Base-by-base conservation (phyloP, 1,140 invertebrate species). In the Meloidogyne hapla region DNA sequence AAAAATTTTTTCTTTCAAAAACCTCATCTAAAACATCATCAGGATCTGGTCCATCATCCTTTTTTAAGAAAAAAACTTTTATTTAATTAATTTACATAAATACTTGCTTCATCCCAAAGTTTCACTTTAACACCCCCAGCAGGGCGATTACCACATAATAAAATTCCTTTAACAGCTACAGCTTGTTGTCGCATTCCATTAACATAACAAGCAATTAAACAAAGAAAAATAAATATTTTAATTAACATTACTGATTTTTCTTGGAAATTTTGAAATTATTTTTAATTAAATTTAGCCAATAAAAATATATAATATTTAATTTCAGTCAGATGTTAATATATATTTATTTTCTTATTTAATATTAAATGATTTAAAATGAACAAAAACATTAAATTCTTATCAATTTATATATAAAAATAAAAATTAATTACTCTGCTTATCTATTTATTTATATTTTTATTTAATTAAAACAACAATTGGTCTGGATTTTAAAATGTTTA, bases 161-260 rank as follows among this genome's bases (percentile, higher is more conserved):
- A 65, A 56, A 79, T 64, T 25, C 81, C 81, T 40, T 84, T 83
- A 13, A 77, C 83, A 18, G 80, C 81, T 63, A 84, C 83, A 21
- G 84, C 81, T 65, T 83, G 81, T 70, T 83, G 80, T 15, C 83
- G 70, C 75, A 82, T 79, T n/a, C 81, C 80, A 25, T 79, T 28
- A 18, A 21, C 78, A 28, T 38, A 33, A 45, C 40, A 56, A 69
- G 28, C 13, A 40, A 45, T 23, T 38, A 45, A 69, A n/a, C n/a
- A 66, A 66, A 66, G 64, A 66, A 38, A 26, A n/a, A 56, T 56
- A n/a, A 56, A 5, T 56, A 56, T n/a, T n/a, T 56, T n/a, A 56
- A 56, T 56, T 56, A n/a, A 56, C 48, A 56, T 56, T 56, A n/a
- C 8, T n/a, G n/a, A n/a, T 15, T 12, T 56, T 56, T 42, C 1